These are phyloP conservation scores for Lycocerus yunnanus DNA, from an alignment of 2,888 invertebrate species.

Conservation along the genomic window DNA sequence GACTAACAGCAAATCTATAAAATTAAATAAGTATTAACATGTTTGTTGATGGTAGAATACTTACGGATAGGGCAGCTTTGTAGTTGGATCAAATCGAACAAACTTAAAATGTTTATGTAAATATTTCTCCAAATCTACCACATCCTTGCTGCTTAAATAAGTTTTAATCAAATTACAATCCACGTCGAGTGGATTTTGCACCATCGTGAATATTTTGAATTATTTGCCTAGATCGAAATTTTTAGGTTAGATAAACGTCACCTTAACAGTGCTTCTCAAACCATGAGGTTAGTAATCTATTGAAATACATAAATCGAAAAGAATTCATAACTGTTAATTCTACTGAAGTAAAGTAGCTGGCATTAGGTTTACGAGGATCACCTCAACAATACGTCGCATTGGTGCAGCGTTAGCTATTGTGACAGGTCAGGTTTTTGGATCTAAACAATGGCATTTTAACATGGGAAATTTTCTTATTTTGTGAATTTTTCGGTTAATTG, in stretches of 20 bases:
- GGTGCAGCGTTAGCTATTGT: too few species aligned
- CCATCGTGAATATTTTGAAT: neutral
- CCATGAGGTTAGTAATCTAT: neutral
- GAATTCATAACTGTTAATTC: too few species aligned
- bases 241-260: neutral
- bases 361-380: too few species aligned
- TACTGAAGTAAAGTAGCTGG: too few species aligned
- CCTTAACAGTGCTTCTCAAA: neutral
- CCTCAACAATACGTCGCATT: too few species aligned
- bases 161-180: neutral
- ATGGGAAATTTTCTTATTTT: too few species aligned
- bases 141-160: conserved; percentile 3
- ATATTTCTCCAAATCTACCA: conserved; percentile 7
- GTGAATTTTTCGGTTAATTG: too few species aligned
- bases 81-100: neutral
- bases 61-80: conserved; percentile 16
- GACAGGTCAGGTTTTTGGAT: too few species aligned
- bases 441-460: too few species aligned
- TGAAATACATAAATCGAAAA: too few species aligned
- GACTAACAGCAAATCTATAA: neutral
- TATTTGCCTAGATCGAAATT: neutral
- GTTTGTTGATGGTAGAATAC: neutral
- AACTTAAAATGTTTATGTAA: conserved; percentile 12
- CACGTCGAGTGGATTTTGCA: neutral
- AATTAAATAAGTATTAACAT: neutral